Evolutionary conservation across 2,113 vertebrate genomes (phyloP).

Genomic region (Peromyscus polionotus): DNA sequence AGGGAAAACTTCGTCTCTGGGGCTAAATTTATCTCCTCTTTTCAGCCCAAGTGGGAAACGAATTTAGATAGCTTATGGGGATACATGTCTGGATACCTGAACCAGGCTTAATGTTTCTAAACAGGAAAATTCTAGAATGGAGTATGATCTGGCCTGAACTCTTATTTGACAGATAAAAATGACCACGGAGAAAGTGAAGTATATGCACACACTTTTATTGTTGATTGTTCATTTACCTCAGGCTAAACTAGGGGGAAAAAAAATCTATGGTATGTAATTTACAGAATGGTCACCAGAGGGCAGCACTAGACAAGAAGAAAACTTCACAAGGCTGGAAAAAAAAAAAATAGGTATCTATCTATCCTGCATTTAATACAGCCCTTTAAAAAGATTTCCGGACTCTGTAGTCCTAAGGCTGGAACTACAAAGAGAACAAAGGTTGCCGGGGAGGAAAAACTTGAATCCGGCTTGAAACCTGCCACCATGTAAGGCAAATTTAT

Average conservation of each 20-base stretch:
- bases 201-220: background rate
- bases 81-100: background rate
- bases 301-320: conserved; percentile 80
- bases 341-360: accelerated
- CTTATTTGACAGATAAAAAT: background rate
- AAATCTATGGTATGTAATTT: conserved; percentile 63
- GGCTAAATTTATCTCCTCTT: background rate
- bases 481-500: background rate
- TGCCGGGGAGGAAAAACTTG: background rate
- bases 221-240: background rate
- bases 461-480: conserved; percentile 46
- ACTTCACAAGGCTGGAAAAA: accelerated
- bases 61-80: background rate
- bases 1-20: background rate
- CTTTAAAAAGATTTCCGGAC: conserved; percentile 32
- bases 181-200: background rate
- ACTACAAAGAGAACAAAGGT: conserved; percentile 48
- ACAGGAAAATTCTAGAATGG: background rate
- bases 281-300: conserved; percentile 79
- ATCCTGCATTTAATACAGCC: background rate
- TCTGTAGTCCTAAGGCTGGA: conserved; percentile 23
- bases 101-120: background rate
- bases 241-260: background rate
- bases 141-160: background rate
- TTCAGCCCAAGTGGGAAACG: background rate